phyloP scores from a whole-genome alignment of 2,797 vertebrate species.

The Trachops cirrhosus region DNA sequence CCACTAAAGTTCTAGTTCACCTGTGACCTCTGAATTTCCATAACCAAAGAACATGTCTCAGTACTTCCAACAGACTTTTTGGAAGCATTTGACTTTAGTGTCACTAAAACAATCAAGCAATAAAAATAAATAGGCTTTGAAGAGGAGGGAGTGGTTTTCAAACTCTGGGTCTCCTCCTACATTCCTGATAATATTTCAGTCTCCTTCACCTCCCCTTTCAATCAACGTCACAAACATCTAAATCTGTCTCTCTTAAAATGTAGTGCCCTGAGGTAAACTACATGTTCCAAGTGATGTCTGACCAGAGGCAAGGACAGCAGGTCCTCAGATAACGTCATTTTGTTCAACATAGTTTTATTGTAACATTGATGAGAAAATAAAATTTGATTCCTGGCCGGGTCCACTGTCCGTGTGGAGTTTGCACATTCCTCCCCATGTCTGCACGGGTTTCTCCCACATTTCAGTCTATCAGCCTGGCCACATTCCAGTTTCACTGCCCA shows the following conservation, averaged over 20 bases:
- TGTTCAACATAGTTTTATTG: not conserved
- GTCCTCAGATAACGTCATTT: not conserved
- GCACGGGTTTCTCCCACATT: not conserved
- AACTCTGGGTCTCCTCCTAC: not conserved
- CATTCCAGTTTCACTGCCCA: not conserved
- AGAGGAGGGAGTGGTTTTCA: not conserved
- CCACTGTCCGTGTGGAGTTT: not conserved
- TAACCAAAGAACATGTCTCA: not conserved
- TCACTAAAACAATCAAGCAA: not conserved
- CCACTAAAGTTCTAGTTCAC: not conserved
- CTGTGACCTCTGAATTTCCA: not conserved
- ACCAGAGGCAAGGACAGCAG: not conserved
- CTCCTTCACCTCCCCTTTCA: not conserved
- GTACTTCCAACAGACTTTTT: not conserved
- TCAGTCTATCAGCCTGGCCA: not conserved
- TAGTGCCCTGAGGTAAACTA: not conserved
- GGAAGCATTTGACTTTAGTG: not conserved
- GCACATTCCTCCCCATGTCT: not conserved
- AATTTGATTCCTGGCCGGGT: not conserved
- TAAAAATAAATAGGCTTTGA: not conserved
- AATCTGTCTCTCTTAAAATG: not conserved
- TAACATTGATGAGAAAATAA: not conserved
- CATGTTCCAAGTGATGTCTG: not conserved
- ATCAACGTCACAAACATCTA: not conserved
- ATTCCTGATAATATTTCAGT: not conserved